A percentile compares a stretch with the other conserved stretches of the same genome.
phyloP scores from a whole-genome alignment of 2,888 invertebrate genomes.

The Stenurella melanura region DNA sequence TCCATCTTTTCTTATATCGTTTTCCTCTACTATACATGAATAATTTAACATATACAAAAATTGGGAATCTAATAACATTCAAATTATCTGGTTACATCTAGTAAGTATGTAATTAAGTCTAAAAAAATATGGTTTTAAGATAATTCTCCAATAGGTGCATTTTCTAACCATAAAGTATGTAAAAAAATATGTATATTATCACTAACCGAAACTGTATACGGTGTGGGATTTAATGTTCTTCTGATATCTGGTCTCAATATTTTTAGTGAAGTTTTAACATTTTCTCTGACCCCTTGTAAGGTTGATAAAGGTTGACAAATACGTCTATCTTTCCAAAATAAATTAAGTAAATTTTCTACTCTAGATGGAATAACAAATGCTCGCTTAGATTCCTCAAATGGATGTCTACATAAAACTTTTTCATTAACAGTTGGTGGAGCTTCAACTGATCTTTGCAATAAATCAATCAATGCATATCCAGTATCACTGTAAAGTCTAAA shows the following conservation, averaged over 20 bases:
- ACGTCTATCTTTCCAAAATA: conserved; percentile 91
- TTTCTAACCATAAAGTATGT: conserved; percentile 96
- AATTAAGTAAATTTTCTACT: conserved; percentile 87
- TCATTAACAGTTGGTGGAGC: conserved; percentile 83
- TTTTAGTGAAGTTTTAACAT: conserved; percentile 86
- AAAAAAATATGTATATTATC: conserved; percentile 95
- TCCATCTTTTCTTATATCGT: too few species aligned
- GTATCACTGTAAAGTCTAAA: conserved; percentile 83
- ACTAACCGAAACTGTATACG: conserved; percentile 97
- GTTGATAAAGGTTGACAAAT: conserved; percentile 81
- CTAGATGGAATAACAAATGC: conserved; percentile 94
- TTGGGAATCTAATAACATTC: too few species aligned
- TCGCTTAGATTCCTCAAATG: conserved; percentile 96
- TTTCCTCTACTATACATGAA: too few species aligned
- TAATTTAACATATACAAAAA: too few species aligned
- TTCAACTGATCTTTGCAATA: conserved; percentile 89
- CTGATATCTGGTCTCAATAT: conserved; percentile 94
- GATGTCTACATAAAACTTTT: conserved; percentile 95
- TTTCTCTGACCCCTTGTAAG: conserved; percentile 84
- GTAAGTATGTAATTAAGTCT: too few species aligned
- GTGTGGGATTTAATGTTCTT: conserved; percentile 97
- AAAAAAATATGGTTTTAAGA: too few species aligned
- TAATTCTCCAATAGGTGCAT: conserved; percentile 97
- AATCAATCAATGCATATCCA: conserved; percentile 92
- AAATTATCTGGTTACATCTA: too few species aligned